Conservation (phyloP, 1,140 invertebrate species). For the Hylyphantes graminicola region DNA sequence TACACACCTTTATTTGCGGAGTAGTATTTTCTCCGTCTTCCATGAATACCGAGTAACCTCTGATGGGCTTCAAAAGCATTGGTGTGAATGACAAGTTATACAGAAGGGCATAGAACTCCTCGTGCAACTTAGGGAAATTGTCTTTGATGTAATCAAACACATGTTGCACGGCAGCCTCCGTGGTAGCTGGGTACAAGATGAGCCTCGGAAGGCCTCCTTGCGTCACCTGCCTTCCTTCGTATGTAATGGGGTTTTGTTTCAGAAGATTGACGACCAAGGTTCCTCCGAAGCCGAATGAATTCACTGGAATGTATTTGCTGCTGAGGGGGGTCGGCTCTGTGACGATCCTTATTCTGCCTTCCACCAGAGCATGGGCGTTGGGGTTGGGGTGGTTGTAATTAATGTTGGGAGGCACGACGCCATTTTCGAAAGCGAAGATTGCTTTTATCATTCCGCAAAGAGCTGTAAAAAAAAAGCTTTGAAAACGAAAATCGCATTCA, state of each 20-base stretch:
- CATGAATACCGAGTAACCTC: conserved; percentile 32
- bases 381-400: conserved; percentile 72
- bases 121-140: conserved; percentile 60
- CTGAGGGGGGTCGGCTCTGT: conserved; percentile 73
- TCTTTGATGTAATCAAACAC: conserved; percentile 66
- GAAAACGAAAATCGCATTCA: no score
- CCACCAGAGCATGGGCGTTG: conserved; percentile 71
- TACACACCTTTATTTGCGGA: conserved; percentile 9
- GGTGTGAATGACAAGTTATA: conserved; percentile 12
- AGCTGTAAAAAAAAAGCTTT: conserved; percentile 65
- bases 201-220: conserved; percentile 64
- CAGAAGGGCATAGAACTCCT: conserved; percentile 16
- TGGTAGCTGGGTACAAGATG: conserved; percentile 68
- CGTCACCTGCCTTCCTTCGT: not conserved
- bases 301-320: conserved; percentile 89
- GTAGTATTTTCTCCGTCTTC: not conserved
- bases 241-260: conserved; percentile 70
- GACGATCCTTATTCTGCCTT: conserved; percentile 82
- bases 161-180: conserved; percentile 68
- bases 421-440: conserved; percentile 70
- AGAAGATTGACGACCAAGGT: conserved; percentile 93
- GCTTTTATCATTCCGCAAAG: conserved; percentile 68
- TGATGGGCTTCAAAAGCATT: not conserved
- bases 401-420: conserved; percentile 71
- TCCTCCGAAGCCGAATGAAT: conserved; percentile 98